Evolutionary conservation across 2,797 vertebrate species (phyloP), one percentile per base, ranked within the genome.

Genomic region (Rhodeus uyekii): DNA sequence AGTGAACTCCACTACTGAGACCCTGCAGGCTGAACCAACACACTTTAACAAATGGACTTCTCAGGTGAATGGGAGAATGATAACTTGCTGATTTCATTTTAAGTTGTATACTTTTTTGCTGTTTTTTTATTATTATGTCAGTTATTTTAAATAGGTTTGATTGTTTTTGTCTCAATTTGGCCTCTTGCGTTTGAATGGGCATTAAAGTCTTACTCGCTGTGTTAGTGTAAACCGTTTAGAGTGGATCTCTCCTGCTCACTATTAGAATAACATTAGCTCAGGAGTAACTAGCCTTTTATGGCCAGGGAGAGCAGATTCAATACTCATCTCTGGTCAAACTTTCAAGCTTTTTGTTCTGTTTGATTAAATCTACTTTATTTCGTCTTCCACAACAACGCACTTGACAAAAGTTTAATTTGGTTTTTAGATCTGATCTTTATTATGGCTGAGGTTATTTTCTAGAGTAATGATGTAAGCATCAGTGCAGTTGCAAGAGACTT

Each of bases 221-320:
- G 91, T 90, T 90, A 88, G 88, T 91, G 86, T 93, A 93, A 92
- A 94, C 91, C 90, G 82, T 91, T 87, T 90, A 84, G 79, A 88
- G 89, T 87, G 83, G 87, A 83, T 44, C 55, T 65, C 58, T 76
- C 82, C 84, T 84, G 58, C 61, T 34, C 29, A 64, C 76, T 75
- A 84, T 86, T 79, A 80, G 81, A 87, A 82, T 73, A 84, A 42
- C 83, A 80, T 78, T 87, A 61, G 77, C 44, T 64, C 75, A 24
- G 32, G 50, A 71, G 79, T 42, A 65, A 83, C 87, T 72, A 75
- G 5, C 92, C 91, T 90, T 93, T 92, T 92, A 93, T 88, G 92
- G 92, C 71, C 80, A 74, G 87, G 80, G 80, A 83, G 86, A 89
- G 88, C 89, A 88, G 87, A 90, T 89, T 91, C 81, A 84, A 46